Evolutionary conservation across 2,797 vertebrate species (phyloP).

Genomic region (Anguilla megastoma): DNA sequence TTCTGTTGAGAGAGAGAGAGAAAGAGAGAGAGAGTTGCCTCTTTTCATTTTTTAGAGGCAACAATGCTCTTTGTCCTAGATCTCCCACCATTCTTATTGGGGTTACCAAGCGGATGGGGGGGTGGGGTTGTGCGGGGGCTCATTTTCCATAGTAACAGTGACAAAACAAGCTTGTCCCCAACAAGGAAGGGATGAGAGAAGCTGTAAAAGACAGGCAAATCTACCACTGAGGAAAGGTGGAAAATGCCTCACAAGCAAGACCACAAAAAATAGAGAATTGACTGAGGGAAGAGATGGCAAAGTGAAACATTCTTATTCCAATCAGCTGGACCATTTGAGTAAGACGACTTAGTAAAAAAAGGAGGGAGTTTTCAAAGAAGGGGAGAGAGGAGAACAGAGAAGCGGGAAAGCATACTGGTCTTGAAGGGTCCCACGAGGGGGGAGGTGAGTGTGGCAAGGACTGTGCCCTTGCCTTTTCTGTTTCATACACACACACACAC

Average conservation of each 20-base stretch:
- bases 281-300: conserved; percentile 27
- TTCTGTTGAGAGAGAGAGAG: conserved; percentile 59
- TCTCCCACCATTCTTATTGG: conserved; percentile 77
- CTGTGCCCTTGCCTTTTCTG: background rate
- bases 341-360: background rate
- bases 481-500: background rate
- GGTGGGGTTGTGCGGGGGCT: conserved; percentile 46
- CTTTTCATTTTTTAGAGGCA: conserved; percentile 69
- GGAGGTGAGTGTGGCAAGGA: conserved; percentile 37
- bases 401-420: conserved; percentile 26
- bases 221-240: conserved; percentile 41
- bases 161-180: conserved; percentile 74
- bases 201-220: conserved; percentile 56
- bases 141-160: conserved; percentile 79
- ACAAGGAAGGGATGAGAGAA: conserved; percentile 58
- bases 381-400: conserved; percentile 23
- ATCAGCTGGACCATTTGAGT: background rate
- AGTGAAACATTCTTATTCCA: conserved; percentile 28
- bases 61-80: conserved; percentile 82
- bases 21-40: conserved; percentile 53
- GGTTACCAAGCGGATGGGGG: conserved; percentile 48
- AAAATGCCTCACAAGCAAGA: conserved; percentile 15
- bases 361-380: conserved; percentile 9
- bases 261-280: conserved; percentile 20
- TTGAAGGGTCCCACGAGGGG: conserved; percentile 1